phyloP scores from a whole-genome alignment of 1,140 invertebrate species.

The Eubasilissa regina region DNA sequence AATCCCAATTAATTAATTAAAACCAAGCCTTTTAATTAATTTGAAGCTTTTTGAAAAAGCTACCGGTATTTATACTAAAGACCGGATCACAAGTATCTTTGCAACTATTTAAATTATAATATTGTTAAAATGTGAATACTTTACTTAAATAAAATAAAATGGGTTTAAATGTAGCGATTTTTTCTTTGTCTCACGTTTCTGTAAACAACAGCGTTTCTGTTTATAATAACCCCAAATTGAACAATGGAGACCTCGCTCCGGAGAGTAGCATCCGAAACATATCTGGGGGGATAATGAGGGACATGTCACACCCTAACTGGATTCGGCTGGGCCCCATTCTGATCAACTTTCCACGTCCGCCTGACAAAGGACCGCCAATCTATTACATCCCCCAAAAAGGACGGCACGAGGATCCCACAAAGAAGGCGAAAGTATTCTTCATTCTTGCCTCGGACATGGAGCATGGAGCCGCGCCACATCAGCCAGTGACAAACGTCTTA shows the following conservation, averaged over 20 bases:
- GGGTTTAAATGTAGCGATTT: no score
- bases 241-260: conserved; percentile 5
- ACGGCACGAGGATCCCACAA: conserved; percentile 41
- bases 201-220: not conserved
- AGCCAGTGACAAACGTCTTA: conserved; percentile 22
- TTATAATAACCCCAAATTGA: not conserved
- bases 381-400: conserved; percentile 45
- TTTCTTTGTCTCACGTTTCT: no score
- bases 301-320: conserved; percentile 54
- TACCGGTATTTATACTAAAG: no score
- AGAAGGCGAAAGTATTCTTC: conserved; percentile 39
- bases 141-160: no score
- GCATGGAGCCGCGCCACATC: conserved; percentile 13
- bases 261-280: conserved; percentile 26
- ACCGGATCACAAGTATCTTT: no score
- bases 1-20: no score
- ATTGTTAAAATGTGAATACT: no score
- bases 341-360: conserved; percentile 54
- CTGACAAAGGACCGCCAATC: conserved; percentile 58
- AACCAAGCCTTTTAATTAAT: no score
- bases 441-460: conserved; percentile 36
- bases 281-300: conserved; percentile 52
- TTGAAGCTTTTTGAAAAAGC: no score
- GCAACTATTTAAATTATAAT: no score
- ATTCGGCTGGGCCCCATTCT: conserved; percentile 45